Base-by-base conservation (phyloP, 1,140 invertebrate genomes). In the Trinorchestia longiramus region DNA sequence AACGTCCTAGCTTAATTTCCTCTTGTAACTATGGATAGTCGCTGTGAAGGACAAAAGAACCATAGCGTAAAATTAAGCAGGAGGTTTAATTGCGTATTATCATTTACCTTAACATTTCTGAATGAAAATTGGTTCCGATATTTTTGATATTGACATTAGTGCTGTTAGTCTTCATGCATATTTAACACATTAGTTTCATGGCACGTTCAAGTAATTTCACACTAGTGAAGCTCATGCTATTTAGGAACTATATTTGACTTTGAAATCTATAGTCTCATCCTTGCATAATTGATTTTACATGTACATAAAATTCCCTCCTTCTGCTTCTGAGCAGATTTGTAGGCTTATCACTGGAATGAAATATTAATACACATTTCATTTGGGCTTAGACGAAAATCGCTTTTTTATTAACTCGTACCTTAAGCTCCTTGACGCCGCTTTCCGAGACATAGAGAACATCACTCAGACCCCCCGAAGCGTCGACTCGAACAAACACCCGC, bases 401-500 rank as follows among this genome's bases (percentile, higher is more conserved):
- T 19, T 77, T 36, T 53, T 28, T 28, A 77, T 23, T 15, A 77
- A 95, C 41, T 43, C 11, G 4, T 45, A 95, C 88, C 23, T 15
- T 42, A 0, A 90, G n/a, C 28, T 90, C 28, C 88, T 90, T 90
- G 88, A 90, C 88, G 88, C 88, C 88, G 28, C 43, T 15, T 41
- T 90, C 43, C n/a, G 88, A 42, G 41, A 3, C 28, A 41, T 90
- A 90, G 36, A 42, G 28, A 28, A 90, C 36, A 0, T 41, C 88
- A 41, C 88, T 90, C 11, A 90, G 41, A 17, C 88, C 88, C 43
- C 8, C 43, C 3, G 41, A 42, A 36, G 8, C 19, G 47, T 90
- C 88, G n/a, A 90, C 88, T 90, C 88, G 88, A 41, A 90, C 41
- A 90, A 41, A 90, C 43, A 90, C 28, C n/a, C 88, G 88, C 88